These are phyloP conservation scores for Agelaius tricolor DNA, from an alignment of 2,113 vertebrate species.

Conservation along the genomic window DNA sequence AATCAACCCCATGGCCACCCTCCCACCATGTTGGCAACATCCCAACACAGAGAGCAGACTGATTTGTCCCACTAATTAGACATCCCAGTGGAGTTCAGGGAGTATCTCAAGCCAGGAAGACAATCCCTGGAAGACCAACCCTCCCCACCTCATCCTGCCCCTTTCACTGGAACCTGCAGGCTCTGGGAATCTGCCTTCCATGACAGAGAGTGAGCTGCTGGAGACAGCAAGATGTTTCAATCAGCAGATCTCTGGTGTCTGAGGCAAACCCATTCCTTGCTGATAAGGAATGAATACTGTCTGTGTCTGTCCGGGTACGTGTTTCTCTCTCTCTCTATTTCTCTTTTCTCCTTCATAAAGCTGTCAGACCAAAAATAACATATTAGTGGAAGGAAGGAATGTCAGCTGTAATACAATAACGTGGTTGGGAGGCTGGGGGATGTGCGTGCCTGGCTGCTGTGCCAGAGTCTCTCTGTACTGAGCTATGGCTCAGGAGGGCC, in stretches of 20 bases:
- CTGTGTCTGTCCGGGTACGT: background rate
- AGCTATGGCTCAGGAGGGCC: background rate
- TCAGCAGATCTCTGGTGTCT: background rate
- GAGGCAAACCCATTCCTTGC: background rate
- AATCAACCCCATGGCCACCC: background rate
- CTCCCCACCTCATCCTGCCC: background rate
- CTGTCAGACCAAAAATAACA: slow-evolving; percentile 64
- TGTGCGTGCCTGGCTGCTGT: background rate
- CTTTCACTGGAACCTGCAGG: background rate
- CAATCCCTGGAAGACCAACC: background rate
- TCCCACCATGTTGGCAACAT: rapidly evolving
- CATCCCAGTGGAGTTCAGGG: background rate
- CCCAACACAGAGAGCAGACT: background rate
- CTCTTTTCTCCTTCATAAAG: slow-evolving; percentile 62
- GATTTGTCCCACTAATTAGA: background rate
- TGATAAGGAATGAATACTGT: slow-evolving; percentile 41
- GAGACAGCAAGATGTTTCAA: slow-evolving; percentile 34
- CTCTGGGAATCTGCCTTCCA: background rate
- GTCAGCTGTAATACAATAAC: slow-evolving; percentile 34
- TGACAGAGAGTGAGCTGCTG: background rate
- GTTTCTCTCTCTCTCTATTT: slow-evolving; percentile 12
- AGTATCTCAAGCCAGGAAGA: background rate
- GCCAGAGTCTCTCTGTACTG: background rate
- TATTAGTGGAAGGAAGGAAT: slow-evolving; percentile 37
- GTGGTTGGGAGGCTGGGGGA: background rate